Base-by-base conservation (phyloP, 2,888 invertebrate genomes). In the Parochlus steinenii region DNA sequence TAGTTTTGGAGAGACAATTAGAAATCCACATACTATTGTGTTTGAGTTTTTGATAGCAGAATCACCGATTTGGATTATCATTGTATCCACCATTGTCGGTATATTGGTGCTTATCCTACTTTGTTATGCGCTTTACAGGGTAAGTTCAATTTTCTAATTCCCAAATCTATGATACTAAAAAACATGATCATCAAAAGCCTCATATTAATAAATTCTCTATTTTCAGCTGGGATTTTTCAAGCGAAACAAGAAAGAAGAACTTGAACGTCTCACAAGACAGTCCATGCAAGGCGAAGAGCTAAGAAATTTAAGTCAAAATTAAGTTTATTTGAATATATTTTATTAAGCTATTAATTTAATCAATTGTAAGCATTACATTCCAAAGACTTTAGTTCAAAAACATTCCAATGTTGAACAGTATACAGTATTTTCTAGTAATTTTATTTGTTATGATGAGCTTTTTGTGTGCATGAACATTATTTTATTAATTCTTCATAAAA, bases 191-290 rank as follows among this genome's bases (percentile, higher is more conserved):
- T 10, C 16, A 11, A 12, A 26, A 27, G 3, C 3, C 15, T 22
- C 12, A 28, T 2, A 8, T 18, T 35, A 24, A 17, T 18, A 22
- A 12, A 4, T 41, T 11, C 19, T 39, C 39, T 31, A 25, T 7
- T 47, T 51, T 35, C 40, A 62, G 63, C 43, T 52, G 40, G 65
- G 65, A 33, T 66, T 65, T 53, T 66, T 66, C 42, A 55, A 58
- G 36, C 54, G 66, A 28, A 46, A 51, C 12, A 59, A 52, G 37
- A 63, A 62, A 46, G 58, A 62, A 30, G 59, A 64, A 46, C 47
- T 65, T 44, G 53, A 62, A 40, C 54, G 58, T 33, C 45, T 64
- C 38, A 28, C 28, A n/a, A 12, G 34, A 12, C 16, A 27, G 10
- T 28, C 28, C n/a, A 18, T 16, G 15, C 20, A 34, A 10, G 34